Conservation (phyloP, 1,140 invertebrate genomes). For the Hermatobates lingyangjiaoensis region DNA sequence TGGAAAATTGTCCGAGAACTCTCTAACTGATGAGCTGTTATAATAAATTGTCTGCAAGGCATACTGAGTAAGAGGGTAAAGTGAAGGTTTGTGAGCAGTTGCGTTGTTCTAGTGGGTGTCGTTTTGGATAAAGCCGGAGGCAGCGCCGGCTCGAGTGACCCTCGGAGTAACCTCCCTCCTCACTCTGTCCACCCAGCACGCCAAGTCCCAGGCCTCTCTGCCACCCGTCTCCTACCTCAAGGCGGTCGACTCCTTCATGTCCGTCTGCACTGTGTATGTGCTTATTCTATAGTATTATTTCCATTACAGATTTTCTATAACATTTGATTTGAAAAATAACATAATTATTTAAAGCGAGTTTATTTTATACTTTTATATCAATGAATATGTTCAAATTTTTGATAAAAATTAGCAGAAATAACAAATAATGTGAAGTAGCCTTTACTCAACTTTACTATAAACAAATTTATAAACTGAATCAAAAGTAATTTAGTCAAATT, state of each 20-base stretch:
- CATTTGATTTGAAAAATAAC: neutral
- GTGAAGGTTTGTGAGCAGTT: neutral
- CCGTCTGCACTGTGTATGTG: constrained; percentile 62
- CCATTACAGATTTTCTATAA: neutral
- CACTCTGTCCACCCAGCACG: constrained; percentile 77
- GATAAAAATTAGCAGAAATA: too few relatives aligned
- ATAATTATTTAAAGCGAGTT: too few relatives aligned
- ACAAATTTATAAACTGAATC: too few relatives aligned
- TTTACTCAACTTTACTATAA: too few relatives aligned
- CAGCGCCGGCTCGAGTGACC: constrained; percentile 70
- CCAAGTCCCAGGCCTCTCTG: constrained; percentile 70
- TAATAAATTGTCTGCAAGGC: too few relatives aligned
- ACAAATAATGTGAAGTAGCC: too few relatives aligned
- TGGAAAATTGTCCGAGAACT: neutral
- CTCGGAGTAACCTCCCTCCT: constrained; percentile 75
- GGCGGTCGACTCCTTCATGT: constrained; percentile 81
- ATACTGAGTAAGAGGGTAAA: too few relatives aligned
- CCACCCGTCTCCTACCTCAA: constrained; percentile 80
- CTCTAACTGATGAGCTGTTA: too few relatives aligned
- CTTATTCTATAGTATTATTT: neutral
- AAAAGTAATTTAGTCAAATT: too few relatives aligned
- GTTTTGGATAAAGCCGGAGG: constrained; percentile 84
- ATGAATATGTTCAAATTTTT: too few relatives aligned
- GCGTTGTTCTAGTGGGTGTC: constrained; percentile 58
- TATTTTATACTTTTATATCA: too few relatives aligned